Evolutionary conservation across 2,888 invertebrate genomes (phyloP), one percentile per base, ranked within the genome.

Genomic region (Tribolium freemani): DNA sequence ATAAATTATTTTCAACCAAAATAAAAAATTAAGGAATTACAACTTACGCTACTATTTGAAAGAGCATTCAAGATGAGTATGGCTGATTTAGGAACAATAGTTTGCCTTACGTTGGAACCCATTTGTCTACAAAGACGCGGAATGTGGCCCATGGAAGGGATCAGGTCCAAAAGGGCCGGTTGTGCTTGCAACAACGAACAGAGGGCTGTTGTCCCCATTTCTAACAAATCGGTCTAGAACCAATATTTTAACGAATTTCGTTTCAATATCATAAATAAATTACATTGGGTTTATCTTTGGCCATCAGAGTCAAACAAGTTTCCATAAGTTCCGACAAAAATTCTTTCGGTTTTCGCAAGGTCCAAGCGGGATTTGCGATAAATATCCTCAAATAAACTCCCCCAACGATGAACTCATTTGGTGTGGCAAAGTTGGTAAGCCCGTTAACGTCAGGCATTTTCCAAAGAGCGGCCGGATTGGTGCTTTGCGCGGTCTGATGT

Each of bases 331-430:
- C 99, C 21, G 95, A 95, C 21, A 99, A 88, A 88, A 99, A 99
- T 84, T 96, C 94, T 85, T 96, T 96, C 1, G 99, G 99, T 86
- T 95, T 96, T 54, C 99, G 90, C 56, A 99, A 89, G 67, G 96
- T 94, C 99, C 99, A 99, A 61, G 94, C 94, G 6, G 99, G 99
- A 90, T 98, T 99, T 78, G 94, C 93, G 67, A 98, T 93, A 87
- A 96, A 99, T 75, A 99, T 90, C 77, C 98, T 91, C 60, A 99
- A 90, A 88, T 98, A 99, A 53, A 99, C 99, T 10, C 99, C 99
- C 53, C 95, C 97, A 20, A 99, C 95, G 57, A 97, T 93, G 73
- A 97, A 90, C 87, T 99, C 99, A 64, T 94, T 94, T 5, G 93
- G 88, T 81, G 89, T 90, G 16, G 90, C 89, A 83, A 92, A 89